phyloP scores from a whole-genome alignment of 2,888 invertebrate species.

The Rhagonycha fulva region DNA sequence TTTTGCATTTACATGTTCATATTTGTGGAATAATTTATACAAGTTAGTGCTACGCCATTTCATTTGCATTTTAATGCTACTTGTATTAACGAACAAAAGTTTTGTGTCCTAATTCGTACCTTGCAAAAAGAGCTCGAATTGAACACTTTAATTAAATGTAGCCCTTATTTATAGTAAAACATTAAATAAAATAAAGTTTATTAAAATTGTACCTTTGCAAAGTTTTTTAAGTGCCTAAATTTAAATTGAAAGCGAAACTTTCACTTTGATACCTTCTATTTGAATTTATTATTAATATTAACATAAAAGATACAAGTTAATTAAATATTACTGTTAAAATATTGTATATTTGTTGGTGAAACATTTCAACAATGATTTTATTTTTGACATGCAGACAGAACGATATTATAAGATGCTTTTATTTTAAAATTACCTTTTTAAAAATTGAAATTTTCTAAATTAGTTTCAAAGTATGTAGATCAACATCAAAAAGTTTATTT shows the following conservation, averaged over 20 bases:
- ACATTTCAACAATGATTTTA: background rate
- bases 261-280: background rate
- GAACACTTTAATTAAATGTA: conserved; percentile 1
- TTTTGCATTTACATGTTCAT: conserved; percentile 22
- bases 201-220: background rate
- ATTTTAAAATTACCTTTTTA: background rate
- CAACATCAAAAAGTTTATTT: background rate
- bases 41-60: conserved; percentile 13
- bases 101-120: conserved; percentile 6
- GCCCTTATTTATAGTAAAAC: background rate
- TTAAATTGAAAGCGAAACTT: background rate
- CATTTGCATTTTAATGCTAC: conserved; percentile 19
- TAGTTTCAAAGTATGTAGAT: background rate
- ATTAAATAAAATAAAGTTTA: background rate
- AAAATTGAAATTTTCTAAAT: background rate
- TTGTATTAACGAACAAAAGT: conserved; percentile 10
- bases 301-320: background rate
- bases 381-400: background rate
- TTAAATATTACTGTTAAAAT: background rate
- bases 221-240: background rate
- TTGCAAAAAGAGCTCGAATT: background rate
- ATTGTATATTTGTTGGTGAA: background rate
- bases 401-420: too few species aligned
- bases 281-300: background rate
- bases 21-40: conserved; percentile 17